phyloP scores from a whole-genome alignment of 2,888 invertebrate species.

The Drymonia ruficornis region DNA sequence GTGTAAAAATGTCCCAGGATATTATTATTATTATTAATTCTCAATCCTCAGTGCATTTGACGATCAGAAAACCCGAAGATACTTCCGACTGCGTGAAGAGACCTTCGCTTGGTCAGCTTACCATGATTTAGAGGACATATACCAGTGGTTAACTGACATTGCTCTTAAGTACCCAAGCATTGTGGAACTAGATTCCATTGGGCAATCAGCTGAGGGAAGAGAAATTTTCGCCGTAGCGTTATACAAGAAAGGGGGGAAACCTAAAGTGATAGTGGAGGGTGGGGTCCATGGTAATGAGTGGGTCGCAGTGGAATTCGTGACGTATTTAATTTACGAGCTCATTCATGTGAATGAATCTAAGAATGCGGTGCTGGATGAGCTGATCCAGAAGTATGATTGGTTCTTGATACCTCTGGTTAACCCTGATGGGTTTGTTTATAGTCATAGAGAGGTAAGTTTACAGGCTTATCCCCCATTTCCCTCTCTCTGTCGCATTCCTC shows the following conservation, averaged over 20 bases:
- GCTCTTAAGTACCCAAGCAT: slow-evolving; percentile 63
- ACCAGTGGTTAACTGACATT: slow-evolving; percentile 83
- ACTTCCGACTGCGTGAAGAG: slow-evolving; percentile 41
- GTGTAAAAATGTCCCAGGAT: too few relatives aligned
- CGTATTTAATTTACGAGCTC: slow-evolving; percentile 84
- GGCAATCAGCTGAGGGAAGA: slow-evolving; percentile 72
- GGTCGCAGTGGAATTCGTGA: slow-evolving; percentile 86
- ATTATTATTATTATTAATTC: too few relatives aligned
- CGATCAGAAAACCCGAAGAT: slow-evolving; percentile 44
- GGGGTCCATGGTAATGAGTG: slow-evolving; percentile 91
- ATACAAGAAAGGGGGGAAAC: slow-evolving; percentile 44
- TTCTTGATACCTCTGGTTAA: slow-evolving; percentile 89
- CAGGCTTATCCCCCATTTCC: too few relatives aligned
- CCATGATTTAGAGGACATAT: slow-evolving; percentile 84
- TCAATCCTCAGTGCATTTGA: slow-evolving; percentile 59
- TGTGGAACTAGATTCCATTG: slow-evolving; percentile 62
- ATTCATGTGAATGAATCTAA: slow-evolving; percentile 59
- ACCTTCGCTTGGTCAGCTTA: slow-evolving; percentile 81
- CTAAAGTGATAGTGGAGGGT: slow-evolving; percentile 83
- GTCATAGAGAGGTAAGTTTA: slow-evolving; percentile 38
- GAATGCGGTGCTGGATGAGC: slow-evolving; percentile 51
- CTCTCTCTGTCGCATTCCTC: too few relatives aligned
- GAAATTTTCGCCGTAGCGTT: slow-evolving; percentile 61
- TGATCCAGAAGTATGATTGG: slow-evolving; percentile 85
- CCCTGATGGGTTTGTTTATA: slow-evolving; percentile 82